phyloP scores from a whole-genome alignment of 2,797 vertebrate species.

The Melanotaenia trifasciata region DNA sequence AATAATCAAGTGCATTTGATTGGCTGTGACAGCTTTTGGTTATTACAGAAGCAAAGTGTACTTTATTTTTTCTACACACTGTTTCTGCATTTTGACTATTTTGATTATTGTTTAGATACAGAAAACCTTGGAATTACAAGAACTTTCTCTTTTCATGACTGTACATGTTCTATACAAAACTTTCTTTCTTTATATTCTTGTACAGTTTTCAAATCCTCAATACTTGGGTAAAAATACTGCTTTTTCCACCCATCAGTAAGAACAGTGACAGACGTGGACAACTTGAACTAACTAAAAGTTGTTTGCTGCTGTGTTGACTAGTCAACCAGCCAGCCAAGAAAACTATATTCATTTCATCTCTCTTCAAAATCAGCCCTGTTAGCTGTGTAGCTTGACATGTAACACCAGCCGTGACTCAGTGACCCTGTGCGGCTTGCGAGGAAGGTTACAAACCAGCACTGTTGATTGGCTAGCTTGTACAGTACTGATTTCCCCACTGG shows the following conservation, averaged over 20 bases:
- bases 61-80: not conserved
- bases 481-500: conserved; percentile 73
- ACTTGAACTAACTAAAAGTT: conserved; percentile 22
- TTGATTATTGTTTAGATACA: not conserved
- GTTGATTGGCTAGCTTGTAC: conserved; percentile 62
- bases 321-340: conserved; percentile 41
- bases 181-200: not conserved
- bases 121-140: not conserved
- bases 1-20: not conserved
- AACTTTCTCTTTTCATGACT: not conserved
- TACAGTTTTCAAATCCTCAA: not conserved
- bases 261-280: conserved; percentile 12
- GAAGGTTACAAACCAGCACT: conserved; percentile 54
- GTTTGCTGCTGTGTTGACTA: conserved; percentile 31
- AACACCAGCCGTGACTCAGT: conserved; percentile 51
- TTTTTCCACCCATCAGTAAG: not conserved
- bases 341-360: conserved; percentile 32
- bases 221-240: not conserved
- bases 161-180: not conserved
- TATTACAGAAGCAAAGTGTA: not conserved
- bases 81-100: not conserved
- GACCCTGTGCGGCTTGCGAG: conserved; percentile 53
- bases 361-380: conserved; percentile 41
- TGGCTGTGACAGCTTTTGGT: not conserved
- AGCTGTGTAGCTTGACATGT: conserved; percentile 46